These are phyloP conservation scores for Metopia argyrocephala DNA, from an alignment of 2,888 invertebrate genomes.

Conservation along the genomic window DNA sequence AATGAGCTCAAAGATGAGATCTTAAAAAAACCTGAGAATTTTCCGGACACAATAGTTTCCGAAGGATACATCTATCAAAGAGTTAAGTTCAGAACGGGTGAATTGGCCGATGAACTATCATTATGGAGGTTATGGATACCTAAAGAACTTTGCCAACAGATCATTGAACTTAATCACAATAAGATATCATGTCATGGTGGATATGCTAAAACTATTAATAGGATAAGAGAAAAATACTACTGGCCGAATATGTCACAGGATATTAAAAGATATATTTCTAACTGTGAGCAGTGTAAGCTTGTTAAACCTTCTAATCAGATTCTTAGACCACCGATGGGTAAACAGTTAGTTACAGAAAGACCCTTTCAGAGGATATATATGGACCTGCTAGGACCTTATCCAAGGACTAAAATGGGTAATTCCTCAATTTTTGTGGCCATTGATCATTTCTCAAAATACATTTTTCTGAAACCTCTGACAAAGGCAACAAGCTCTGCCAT, in stretches of 20 bases:
- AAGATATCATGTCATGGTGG: conserved; percentile 22
- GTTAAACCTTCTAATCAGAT: conserved; percentile 13
- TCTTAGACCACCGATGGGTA: conserved; percentile 10
- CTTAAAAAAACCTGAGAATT: neutral
- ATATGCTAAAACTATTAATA: neutral
- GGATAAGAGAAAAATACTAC: conserved; percentile 9
- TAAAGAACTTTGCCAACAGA: neutral
- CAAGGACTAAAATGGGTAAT: conserved; percentile 3
- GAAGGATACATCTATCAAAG: conserved; percentile 31
- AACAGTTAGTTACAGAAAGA: neutral
- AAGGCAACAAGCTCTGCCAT: conserved; percentile 13
- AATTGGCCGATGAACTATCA: conserved; percentile 1
- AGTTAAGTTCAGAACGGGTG: conserved; percentile 10
- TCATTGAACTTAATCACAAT: neutral
- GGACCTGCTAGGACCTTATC: conserved; percentile 9
- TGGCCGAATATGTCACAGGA: conserved; percentile 33
- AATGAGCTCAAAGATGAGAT: neutral
- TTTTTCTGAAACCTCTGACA: neutral
- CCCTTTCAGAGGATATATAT: too few relatives aligned
- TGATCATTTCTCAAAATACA: conserved; percentile 20
- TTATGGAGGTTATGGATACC: too few relatives aligned
- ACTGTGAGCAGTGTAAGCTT: conserved; percentile 1
- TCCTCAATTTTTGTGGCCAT: neutral
- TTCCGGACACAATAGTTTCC: neutral
- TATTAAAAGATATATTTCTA: neutral